Evolutionary conservation across 2,888 invertebrate genomes (phyloP).

Genomic region (Drosophila merina): DNA sequence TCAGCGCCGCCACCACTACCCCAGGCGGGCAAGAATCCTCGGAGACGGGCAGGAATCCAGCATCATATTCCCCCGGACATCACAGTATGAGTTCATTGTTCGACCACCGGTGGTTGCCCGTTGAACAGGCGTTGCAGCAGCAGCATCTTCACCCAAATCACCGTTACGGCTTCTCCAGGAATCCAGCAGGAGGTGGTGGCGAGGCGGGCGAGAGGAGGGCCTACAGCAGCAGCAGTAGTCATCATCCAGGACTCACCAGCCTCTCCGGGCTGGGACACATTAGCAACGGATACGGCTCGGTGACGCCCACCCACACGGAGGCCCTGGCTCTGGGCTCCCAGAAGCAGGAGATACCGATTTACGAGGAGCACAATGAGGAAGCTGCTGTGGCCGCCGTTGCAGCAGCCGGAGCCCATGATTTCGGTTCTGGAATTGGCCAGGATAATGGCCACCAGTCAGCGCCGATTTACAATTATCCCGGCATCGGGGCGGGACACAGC

Average conservation of each 20-base stretch:
- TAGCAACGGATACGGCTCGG: slow-evolving; percentile 72
- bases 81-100: slow-evolving; percentile 59
- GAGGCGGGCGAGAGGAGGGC: slow-evolving; percentile 49
- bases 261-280: slow-evolving; percentile 77
- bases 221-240: slow-evolving; percentile 39
- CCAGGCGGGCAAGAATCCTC: slow-evolving; percentile 14
- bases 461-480: slow-evolving; percentile 74
- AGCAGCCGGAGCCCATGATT: slow-evolving; percentile 64
- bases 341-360: slow-evolving; percentile 81
- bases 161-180: slow-evolving; percentile 39
- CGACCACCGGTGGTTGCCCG: slow-evolving; percentile 73
- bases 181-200: slow-evolving; percentile 33
- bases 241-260: slow-evolving; percentile 64
- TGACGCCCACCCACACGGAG: slow-evolving; percentile 63
- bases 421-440: slow-evolving; percentile 44
- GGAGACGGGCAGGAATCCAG: slow-evolving; percentile 30
- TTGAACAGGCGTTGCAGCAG: slow-evolving; percentile 47
- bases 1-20: slow-evolving; percentile 46
- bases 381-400: slow-evolving; percentile 64
- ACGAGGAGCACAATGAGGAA: slow-evolving; percentile 81
- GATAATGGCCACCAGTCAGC: slow-evolving; percentile 51
- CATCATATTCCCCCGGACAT: slow-evolving; percentile 53
- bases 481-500: slow-evolving; percentile 20
- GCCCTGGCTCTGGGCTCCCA: slow-evolving; percentile 57
- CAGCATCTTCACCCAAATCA: slow-evolving; percentile 43